Evolutionary conservation across 2,113 vertebrate species (phyloP).

Genomic region (Epinephelus cyanopodus): DNA sequence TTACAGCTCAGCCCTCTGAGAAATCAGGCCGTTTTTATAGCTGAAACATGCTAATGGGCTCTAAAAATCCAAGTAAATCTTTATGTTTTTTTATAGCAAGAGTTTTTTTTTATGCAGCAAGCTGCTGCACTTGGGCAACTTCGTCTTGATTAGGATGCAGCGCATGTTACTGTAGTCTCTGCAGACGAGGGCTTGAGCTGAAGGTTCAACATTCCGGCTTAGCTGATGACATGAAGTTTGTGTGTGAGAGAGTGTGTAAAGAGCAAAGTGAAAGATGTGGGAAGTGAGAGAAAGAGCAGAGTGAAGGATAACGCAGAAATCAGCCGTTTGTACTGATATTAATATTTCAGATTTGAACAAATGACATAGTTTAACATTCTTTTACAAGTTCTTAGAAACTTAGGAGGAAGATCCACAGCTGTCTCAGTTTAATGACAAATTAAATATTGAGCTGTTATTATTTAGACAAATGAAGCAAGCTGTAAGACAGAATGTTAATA

Average conservation of each 20-base stretch:
- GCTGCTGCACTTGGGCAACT: conserved; percentile 20
- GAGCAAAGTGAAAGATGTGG: conserved; percentile 1
- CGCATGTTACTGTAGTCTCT: conserved; percentile 28
- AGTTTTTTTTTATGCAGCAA: too few relatives aligned
- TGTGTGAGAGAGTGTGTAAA: background rate
- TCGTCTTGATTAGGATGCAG: conserved; percentile 58
- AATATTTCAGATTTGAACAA: background rate
- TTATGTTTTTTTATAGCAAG: conserved; percentile 8
- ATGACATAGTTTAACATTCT: background rate
- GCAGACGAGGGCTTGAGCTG: conserved; percentile 22
- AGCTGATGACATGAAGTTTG: conserved; percentile 5
- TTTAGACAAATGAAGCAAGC: background rate
- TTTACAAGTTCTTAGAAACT: background rate
- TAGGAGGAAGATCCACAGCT: background rate
- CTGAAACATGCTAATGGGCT: conserved; percentile 44
- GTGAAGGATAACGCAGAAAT: background rate
- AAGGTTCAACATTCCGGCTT: conserved; percentile 12
- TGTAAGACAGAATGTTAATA: conserved; percentile 16
- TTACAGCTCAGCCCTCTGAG: conserved; percentile 51
- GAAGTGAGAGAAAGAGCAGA: conserved; percentile 6
- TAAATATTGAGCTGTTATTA: background rate
- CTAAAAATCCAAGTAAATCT: conserved; percentile 41
- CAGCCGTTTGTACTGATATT: background rate
- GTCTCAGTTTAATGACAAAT: background rate
- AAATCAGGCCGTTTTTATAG: conserved; percentile 48